phyloP scores from a whole-genome alignment of 2,888 invertebrate genomes.

The Polyommatus icarus region DNA sequence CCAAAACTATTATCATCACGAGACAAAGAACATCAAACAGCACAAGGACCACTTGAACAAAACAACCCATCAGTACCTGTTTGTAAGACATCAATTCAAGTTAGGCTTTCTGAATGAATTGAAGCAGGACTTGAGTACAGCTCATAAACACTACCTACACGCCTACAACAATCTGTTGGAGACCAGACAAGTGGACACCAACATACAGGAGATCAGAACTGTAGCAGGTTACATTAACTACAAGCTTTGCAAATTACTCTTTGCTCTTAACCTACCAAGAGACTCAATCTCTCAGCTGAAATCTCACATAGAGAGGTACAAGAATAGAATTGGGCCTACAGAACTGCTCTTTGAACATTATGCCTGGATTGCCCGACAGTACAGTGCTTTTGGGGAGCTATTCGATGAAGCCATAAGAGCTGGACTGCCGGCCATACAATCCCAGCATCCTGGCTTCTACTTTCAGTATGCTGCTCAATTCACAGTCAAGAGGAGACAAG shows the following conservation, averaged over 20 bases:
- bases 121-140: slow-evolving; percentile 92
- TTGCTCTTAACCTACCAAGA: slow-evolving; percentile 92
- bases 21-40: slow-evolving; percentile 91
- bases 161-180: slow-evolving; percentile 95
- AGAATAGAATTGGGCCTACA: slow-evolving; percentile 87
- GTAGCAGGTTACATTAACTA: slow-evolving; percentile 98
- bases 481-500: slow-evolving; percentile 87
- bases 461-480: slow-evolving; percentile 97
- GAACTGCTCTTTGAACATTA: slow-evolving; percentile 96
- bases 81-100: slow-evolving; percentile 98
- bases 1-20: slow-evolving; percentile 94
- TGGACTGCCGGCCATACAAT: slow-evolving; percentile 95
- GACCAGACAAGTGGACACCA: slow-evolving; percentile 92
- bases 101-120: slow-evolving; percentile 97
- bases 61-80: slow-evolving; percentile 93
- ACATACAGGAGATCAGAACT: slow-evolving; percentile 95
- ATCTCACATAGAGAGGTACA: slow-evolving; percentile 94
- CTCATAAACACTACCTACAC: slow-evolving; percentile 92
- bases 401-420: slow-evolving; percentile 97
- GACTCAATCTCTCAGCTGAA: slow-evolving; percentile 98
- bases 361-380: slow-evolving; percentile 97
- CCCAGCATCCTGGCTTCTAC: slow-evolving; percentile 98
- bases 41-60: slow-evolving; percentile 95
- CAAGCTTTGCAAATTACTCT: slow-evolving; percentile 95
- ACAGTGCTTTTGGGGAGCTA: slow-evolving; percentile 93